phyloP scores from a whole-genome alignment of 2,113 vertebrate genomes.

The Silurus glanis region DNA sequence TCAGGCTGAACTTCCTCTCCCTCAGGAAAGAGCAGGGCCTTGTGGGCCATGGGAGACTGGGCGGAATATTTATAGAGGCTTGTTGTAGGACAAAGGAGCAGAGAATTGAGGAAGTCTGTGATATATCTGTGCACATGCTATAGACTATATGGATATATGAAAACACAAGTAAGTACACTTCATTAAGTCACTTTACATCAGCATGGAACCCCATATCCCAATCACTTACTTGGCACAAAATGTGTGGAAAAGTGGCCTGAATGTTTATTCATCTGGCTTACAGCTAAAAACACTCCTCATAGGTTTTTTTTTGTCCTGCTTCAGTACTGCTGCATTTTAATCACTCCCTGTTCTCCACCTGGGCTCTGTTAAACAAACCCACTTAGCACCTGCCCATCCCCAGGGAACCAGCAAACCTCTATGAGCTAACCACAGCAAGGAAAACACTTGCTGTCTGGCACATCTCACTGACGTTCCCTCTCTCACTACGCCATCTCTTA shows the following conservation, averaged over 20 bases:
- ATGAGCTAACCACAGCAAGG: constrained; percentile 50
- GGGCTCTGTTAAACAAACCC: constrained; percentile 60
- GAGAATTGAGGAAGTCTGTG: constrained; percentile 28
- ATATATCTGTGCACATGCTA: constrained; percentile 39
- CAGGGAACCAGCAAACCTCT: constrained; percentile 57
- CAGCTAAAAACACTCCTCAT: constrained; percentile 4
- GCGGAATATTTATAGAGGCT: constrained; percentile 44
- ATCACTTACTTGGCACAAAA: constrained; percentile 10
- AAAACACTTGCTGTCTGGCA: constrained; percentile 50
- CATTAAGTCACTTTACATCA: neutral
- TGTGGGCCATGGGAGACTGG: constrained; percentile 46
- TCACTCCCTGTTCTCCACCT: constrained; percentile 49
- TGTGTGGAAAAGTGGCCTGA: neutral
- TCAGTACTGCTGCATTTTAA: constrained; percentile 27
- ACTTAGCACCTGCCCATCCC: constrained; percentile 64
- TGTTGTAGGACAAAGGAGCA: constrained; percentile 44
- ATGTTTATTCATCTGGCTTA: constrained; percentile 14
- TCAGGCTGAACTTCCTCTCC: constrained; percentile 68
- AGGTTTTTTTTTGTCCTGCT: neutral
- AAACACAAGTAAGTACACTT: constrained; percentile 16
- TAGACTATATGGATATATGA: neutral
- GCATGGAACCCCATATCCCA: neutral
- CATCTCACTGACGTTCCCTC: constrained; percentile 14
- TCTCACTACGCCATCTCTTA: neutral
- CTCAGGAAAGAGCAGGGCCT: constrained; percentile 61